These are phyloP conservation scores for Arctopsyche grandis DNA, from an alignment of 1,140 invertebrate genomes.

Conservation along the genomic window DNA sequence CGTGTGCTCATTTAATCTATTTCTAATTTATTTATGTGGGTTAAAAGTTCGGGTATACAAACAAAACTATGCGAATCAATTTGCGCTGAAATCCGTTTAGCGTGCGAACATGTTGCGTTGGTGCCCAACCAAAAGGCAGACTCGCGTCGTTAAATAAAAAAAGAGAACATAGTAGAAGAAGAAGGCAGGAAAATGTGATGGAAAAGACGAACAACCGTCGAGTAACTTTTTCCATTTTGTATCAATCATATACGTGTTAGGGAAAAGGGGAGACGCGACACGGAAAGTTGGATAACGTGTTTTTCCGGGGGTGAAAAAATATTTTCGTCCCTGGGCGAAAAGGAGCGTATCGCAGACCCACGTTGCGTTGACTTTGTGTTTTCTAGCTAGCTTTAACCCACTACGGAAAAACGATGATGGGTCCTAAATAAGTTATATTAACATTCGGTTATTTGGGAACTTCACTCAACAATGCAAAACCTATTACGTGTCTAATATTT, in stretches of 20 bases:
- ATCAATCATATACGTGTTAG: slow-evolving; percentile 56
- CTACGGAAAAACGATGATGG: slow-evolving; percentile 31
- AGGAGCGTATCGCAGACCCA: not conserved
- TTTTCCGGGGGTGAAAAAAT: slow-evolving; percentile 47
- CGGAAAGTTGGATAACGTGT: slow-evolving; percentile 53
- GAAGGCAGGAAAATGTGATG: slow-evolving; percentile 49
- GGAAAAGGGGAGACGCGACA: slow-evolving; percentile 46
- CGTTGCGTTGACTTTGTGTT: slow-evolving; percentile 31
- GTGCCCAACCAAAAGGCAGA: slow-evolving; percentile 28
- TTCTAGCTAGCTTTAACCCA: not conserved
- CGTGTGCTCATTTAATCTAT: no score
- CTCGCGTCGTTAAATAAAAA: slow-evolving; percentile 51
- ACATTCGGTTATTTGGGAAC: slow-evolving; percentile 37
- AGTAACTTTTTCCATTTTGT: slow-evolving; percentile 55
- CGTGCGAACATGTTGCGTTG: slow-evolving; percentile 34
- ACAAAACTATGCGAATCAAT: slow-evolving; percentile 35
- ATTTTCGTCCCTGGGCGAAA: slow-evolving; percentile 11
- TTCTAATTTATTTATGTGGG: no score
- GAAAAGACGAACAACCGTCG: slow-evolving; percentile 53
- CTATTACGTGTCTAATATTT: no score
- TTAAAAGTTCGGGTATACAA: not conserved
- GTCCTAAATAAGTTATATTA: slow-evolving; percentile 42
- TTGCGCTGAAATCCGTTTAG: slow-evolving; percentile 36
- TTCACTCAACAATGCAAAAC: slow-evolving; percentile 1
- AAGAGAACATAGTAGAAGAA: not conserved